Percentiles rank a stretch among this genome's conserved stretches.
phyloP scores from a whole-genome alignment of 2,797 vertebrate species.

The Dendrocincla fuliginosa region DNA sequence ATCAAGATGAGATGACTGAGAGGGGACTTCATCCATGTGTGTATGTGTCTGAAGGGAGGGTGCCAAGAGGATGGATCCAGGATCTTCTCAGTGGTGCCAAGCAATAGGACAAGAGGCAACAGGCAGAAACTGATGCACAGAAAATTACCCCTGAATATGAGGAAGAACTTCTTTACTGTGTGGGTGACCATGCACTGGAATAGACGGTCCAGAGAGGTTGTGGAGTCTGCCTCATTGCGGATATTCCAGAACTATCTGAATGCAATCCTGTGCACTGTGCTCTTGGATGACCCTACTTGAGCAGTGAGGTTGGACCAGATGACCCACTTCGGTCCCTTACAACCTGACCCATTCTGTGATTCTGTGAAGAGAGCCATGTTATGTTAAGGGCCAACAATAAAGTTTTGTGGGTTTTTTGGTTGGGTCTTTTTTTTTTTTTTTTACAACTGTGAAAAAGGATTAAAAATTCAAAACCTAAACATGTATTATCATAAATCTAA shows the following conservation, averaged over 20 bases:
- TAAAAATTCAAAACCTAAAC: neutral
- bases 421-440: neutral
- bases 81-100: neutral
- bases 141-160: neutral
- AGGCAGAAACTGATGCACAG: fast-evolving
- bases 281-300: neutral
- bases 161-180: neutral
- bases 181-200: fast-evolving
- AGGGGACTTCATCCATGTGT: neutral
- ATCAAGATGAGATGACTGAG: neutral
- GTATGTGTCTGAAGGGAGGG: fast-evolving
- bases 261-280: neutral
- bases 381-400: neutral
- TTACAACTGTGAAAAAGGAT: neutral
- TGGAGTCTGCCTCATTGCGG: neutral
- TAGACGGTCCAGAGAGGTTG: fast-evolving
- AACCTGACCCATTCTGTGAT: neutral
- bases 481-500: neutral
- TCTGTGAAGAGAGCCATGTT: neutral
- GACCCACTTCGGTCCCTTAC: neutral
- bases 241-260: neutral
- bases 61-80: no score
- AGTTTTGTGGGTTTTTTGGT: neutral
- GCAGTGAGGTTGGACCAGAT: neutral
- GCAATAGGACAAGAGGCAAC: fast-evolving